Evolutionary conservation across 2,797 vertebrate species (phyloP), one percentile per base, ranked within the genome.

Genomic region (Ptychobarbus kaznakovi): DNA sequence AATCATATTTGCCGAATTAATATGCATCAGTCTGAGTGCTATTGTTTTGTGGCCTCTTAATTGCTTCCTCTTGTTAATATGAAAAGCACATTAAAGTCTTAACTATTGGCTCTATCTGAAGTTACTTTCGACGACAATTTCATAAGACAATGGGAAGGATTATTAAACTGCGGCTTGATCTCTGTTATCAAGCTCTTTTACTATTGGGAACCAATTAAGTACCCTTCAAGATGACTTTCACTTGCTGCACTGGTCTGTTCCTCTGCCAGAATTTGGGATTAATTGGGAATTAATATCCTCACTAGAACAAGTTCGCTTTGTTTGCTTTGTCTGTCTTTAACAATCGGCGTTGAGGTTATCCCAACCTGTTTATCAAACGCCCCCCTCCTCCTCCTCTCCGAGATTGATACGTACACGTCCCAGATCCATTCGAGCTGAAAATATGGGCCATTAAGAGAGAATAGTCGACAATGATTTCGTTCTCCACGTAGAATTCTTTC

Each of bases 171-270:
- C 93, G 90, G 93, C 94, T 95, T 94, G 94, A 95, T 95, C 95
- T 95, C 93, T 94, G 93, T 94, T 94, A 94, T 95, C 93, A 94
- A 92, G 92, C 92, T 93, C 93, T 93, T 93, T 92, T 94, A 94
- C 95, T 94, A 94, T 91, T 92, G 95, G 95, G 95, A 95, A 95
- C 95, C 95, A 96, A 96, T 96, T 96, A 96, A 95, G 94, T 95
- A 95, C 94, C 95, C 95, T 96, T 96, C 95, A 95, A 95, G 95
- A 96, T 96, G 95, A 96, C 95, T 96, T 96, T 96, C 94, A 95
- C 94, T 95, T 93, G 94, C 95, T 95, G 95, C 93, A 93, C 93
- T 93, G 92, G 93, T 94, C 93, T 96, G 95, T 95, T 95, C 93
- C 92, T 92, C 92, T 96, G 95, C 95, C 95, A 96, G 95, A 94